Percentiles rank a stretch among this genome's conserved stretches.
Conservation (phyloP, 2,797 vertebrate genomes). For the Epinephelus awoara region DNA sequence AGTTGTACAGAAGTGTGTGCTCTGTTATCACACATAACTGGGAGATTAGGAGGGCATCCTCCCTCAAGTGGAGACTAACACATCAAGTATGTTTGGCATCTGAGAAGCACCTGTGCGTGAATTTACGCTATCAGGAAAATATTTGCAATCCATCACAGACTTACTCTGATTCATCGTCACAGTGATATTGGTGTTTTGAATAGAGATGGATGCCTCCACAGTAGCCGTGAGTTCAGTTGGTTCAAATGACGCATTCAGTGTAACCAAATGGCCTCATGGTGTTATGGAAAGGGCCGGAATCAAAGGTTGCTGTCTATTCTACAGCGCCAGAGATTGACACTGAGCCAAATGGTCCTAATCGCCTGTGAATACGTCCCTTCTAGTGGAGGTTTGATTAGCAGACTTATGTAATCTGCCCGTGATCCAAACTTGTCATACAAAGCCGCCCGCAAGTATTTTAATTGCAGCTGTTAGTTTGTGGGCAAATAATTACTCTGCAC, state of each 20-base stretch:
- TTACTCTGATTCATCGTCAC: slow-evolving; percentile 11
- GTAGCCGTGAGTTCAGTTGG: not conserved
- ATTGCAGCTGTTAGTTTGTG: slow-evolving; percentile 33
- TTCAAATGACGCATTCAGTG: slow-evolving; percentile 33
- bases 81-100: slow-evolving; percentile 47
- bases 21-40: slow-evolving; percentile 44
- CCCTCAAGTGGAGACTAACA: slow-evolving; percentile 35
- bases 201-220: slow-evolving; percentile 7
- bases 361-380: slow-evolving; percentile 44
- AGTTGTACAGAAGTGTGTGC: slow-evolving; percentile 25
- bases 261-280: slow-evolving; percentile 14
- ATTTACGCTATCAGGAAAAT: not conserved
- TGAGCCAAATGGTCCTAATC: slow-evolving; percentile 50
- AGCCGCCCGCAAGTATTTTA: slow-evolving; percentile 31
- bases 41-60: slow-evolving; percentile 41
- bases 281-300: slow-evolving; percentile 31
- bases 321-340: slow-evolving; percentile 31
- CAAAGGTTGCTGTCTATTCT: slow-evolving; percentile 45
- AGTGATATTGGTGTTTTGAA: not conserved
- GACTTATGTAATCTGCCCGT: slow-evolving; percentile 51
- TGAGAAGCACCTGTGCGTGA: slow-evolving; percentile 37
- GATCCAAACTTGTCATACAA: slow-evolving; percentile 32
- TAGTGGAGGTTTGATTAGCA: slow-evolving; percentile 41
- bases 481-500: slow-evolving; percentile 12
- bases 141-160: not conserved